Base-by-base conservation (phyloP, 2,888 invertebrate species). In the Agelastica alni region DNA sequence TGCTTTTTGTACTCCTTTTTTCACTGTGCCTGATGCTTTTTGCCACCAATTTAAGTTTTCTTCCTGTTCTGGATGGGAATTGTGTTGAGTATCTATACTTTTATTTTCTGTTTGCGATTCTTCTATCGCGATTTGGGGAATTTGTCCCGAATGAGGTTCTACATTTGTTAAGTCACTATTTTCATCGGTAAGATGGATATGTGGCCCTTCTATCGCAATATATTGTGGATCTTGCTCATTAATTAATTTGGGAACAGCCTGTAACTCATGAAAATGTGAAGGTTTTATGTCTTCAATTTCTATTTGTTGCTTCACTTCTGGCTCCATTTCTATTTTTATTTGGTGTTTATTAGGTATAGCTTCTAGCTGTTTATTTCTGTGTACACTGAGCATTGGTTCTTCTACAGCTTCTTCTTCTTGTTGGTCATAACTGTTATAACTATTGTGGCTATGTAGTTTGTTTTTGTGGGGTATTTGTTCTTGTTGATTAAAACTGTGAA, bases 11-110 rank as follows among this genome's bases (percentile, higher is more conserved):
- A 81, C 82, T 5, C 81, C 79, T 61, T 56, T 77, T 36, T 74
- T 75, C 32, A 85, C 74, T 75, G 81, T 83, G 60, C 74, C 76
- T 48, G 82, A 80, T 53, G 85, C 64, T 67, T 76, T 78, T 54
- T 75, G 75, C 85, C 85, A 86, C 70, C 85, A 83, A 9, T 59
- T 30, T 26, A 60, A 32, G 7, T 42, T 9, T 43, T 30, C 43
- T 30, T 4, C 9, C 16, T 9, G 22, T 42, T 42, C 14, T 42
- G 13, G 28, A 42, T 10, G n/a, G n/a, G 5, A 28, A 12, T 20
- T 42, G 10, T 47, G 37, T 3, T 32, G 46, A n/a, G n/a, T n/a
- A n/a, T n/a, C n/a, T n/a, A n/a, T n/a, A n/a, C n/a, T n/a, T n/a
- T n/a, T n/a, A n/a, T n/a, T n/a, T 7, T 26, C 26, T 26, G 9